Percentiles rank a stretch among this genome's conserved stretches.
Evolutionary conservation across 2,113 vertebrate species (phyloP).

Genomic region (Chloropsis hardwickii): DNA sequence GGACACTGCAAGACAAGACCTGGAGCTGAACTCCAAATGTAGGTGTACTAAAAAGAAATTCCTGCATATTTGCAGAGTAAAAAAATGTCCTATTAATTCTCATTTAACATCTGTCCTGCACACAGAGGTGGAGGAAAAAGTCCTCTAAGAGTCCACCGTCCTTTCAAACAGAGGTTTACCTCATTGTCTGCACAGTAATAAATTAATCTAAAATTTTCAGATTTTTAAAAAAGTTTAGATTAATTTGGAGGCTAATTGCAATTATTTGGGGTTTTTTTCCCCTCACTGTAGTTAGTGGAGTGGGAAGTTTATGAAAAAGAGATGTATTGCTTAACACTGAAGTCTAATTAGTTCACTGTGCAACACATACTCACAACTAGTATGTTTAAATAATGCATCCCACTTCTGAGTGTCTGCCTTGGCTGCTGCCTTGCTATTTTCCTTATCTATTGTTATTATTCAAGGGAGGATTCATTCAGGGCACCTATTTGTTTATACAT

Average conservation of each 20-base stretch:
- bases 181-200: neutral
- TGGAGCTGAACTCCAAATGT: neutral
- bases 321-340: neutral
- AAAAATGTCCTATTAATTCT: neutral
- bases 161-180: neutral
- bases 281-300: neutral
- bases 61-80: neutral
- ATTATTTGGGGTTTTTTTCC: neutral
- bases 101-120: neutral
- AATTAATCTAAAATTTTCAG: neutral
- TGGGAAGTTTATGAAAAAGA: neutral
- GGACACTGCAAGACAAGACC: neutral
- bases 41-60: neutral
- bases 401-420: neutral
- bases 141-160: neutral
- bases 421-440: neutral
- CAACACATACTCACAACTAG: neutral
- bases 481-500: neutral
- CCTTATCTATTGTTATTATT: neutral
- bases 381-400: conserved; percentile 2
- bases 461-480: neutral
- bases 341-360: neutral
- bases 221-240: neutral
- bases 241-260: neutral
- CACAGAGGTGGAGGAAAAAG: neutral